phyloP scores from a whole-genome alignment of 2,113 vertebrate species.

The Notarius lentiginosus region DNA sequence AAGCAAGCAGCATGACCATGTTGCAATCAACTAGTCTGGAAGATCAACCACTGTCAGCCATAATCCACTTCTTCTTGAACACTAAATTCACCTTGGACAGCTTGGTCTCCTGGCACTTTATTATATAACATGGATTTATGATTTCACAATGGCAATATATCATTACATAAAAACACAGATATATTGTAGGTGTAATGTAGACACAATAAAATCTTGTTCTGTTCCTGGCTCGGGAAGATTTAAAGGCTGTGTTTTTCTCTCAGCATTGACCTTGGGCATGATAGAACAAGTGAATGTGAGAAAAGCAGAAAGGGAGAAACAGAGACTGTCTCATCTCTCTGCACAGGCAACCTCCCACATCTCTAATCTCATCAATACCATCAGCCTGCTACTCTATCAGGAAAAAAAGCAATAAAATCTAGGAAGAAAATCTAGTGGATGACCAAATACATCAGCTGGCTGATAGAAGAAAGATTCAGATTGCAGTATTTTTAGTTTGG shows the following conservation, averaged over 20 bases:
- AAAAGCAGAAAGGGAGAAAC: slow-evolving; percentile 13
- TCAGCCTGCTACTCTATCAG: slow-evolving; percentile 38
- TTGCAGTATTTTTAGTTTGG: not conserved
- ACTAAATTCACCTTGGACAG: not conserved
- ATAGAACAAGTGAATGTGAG: not conserved
- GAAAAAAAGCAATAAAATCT: slow-evolving; percentile 32
- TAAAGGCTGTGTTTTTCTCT: slow-evolving; percentile 5
- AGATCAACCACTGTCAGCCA: not conserved
- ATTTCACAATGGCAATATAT: not conserved
- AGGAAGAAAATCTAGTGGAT: not conserved
- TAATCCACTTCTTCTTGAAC: not conserved
- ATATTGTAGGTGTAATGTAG: not conserved
- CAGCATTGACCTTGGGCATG: slow-evolving; percentile 32
- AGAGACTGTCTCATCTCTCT: not conserved
- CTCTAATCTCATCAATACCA: slow-evolving; percentile 60
- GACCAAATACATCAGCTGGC: not conserved
- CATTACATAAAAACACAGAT: slow-evolving; percentile 15
- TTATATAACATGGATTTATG: not conserved
- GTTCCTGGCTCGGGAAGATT: slow-evolving; percentile 10
- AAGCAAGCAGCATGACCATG: not conserved
- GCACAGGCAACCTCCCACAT: slow-evolving; percentile 41
- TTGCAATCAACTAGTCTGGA: not conserved
- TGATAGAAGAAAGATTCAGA: not conserved
- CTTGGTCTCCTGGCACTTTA: not conserved
- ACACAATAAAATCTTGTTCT: not conserved